phyloP scores from a whole-genome alignment of 2,113 vertebrate genomes.

The Eurypyga helias region DNA sequence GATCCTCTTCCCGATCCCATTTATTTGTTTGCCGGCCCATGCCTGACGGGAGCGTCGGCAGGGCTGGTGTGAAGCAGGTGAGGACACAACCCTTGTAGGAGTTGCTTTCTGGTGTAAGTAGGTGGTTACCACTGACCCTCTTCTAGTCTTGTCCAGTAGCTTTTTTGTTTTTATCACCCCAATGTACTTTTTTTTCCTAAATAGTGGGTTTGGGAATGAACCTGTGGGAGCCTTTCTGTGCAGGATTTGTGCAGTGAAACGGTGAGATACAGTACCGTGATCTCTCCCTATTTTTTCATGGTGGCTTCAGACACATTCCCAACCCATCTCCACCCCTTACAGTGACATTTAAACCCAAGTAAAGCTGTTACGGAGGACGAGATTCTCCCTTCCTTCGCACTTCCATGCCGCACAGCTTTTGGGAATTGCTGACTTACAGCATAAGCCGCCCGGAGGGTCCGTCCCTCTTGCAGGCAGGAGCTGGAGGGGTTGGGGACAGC shows the following conservation, averaged over 20 bases:
- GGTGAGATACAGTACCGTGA: fast-evolving
- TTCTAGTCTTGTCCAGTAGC: not conserved
- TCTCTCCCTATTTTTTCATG: fast-evolving
- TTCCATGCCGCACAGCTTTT: not conserved
- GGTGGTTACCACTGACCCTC: not conserved
- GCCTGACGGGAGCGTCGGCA: not conserved
- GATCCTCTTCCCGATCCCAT: not conserved
- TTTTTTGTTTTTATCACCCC: not conserved
- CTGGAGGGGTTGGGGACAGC: not conserved
- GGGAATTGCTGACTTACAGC: not conserved
- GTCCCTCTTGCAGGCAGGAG: not conserved
- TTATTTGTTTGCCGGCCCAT: fast-evolving
- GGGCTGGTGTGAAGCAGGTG: not conserved
- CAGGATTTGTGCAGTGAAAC: not conserved
- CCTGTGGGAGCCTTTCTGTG: not conserved
- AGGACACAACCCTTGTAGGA: not conserved
- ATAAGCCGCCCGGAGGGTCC: not conserved
- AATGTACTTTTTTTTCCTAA: not conserved
- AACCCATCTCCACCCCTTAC: not conserved
- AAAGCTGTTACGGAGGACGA: fast-evolving
- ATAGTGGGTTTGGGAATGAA: not conserved
- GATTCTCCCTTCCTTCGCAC: not conserved
- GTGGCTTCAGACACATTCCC: not conserved
- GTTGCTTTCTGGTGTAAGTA: not conserved
- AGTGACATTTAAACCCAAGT: not conserved